phyloP scores from a whole-genome alignment of 2,888 invertebrate species.

The Rhagonycha fulva region DNA sequence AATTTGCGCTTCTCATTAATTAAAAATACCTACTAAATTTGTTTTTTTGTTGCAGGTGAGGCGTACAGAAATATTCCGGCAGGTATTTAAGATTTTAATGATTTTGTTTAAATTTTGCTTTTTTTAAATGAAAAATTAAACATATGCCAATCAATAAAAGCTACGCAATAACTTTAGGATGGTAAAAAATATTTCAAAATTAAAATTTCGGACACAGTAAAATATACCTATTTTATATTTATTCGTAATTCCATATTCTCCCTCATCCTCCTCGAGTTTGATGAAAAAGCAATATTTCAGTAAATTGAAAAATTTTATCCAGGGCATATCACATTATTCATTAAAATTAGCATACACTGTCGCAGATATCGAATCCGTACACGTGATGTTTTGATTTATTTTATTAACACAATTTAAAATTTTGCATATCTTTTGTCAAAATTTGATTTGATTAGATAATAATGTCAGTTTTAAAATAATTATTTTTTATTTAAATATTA shows the following conservation, averaged over 20 bases:
- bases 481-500: too few relatives aligned
- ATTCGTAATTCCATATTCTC: neutral
- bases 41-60: neutral
- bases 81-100: neutral
- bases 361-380: neutral
- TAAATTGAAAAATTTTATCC: neutral
- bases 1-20: neutral
- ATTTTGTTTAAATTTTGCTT: neutral
- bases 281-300: neutral
- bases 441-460: neutral
- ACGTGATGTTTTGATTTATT: constrained; percentile 1
- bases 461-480: neutral
- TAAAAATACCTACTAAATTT: neutral
- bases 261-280: neutral
- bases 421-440: neutral
- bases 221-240: neutral
- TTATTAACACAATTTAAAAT: neutral
- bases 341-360: constrained; percentile 1
- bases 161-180: neutral
- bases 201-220: neutral
- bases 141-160: neutral
- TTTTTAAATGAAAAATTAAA: neutral
- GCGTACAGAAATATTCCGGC: neutral
- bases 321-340: neutral
- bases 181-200: neutral